Base-by-base conservation (phyloP, 2,113 vertebrate genomes). In the Paratilapia polleni region DNA sequence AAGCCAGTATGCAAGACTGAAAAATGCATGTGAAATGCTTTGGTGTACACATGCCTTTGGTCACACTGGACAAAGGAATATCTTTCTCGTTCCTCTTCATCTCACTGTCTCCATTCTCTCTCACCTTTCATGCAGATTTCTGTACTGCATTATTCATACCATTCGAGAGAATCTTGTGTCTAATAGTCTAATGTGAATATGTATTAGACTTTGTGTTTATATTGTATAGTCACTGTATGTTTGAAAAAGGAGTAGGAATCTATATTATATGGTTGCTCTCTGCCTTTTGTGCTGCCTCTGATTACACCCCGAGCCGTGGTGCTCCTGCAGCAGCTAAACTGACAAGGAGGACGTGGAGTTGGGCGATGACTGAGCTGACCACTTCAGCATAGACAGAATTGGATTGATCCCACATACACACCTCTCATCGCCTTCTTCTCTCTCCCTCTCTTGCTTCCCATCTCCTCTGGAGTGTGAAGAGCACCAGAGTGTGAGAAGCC, bases 321-420 rank as follows among this genome's bases (percentile, higher is more conserved):
- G 86, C 81, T 84, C 86, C 83, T 68, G 84, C 80, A 26, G 89
- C 80, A 61, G 75, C 84, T 52, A 66, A 74, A 57, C 36, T 5
- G 77, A 88, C 20, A 75, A 87, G 94, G 96, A 96, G 96, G 93
- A 97, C 96, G 93, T 93, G 96, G 96, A 96, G 96, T 94, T 94
- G 95, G 94, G 96, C 96, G 96, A 97, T 96, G 96, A 97, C 94
- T 93, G 96, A 96, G 97, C 97, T 96, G 97, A 97, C 97, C 97
- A 97, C 97, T 97, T 97, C 96, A 97, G 68, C 94, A 86, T 90
- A 94, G 96, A 96, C 95, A 95, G 97, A 97, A 97, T 96, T 94
- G 97, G 94, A 89, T 76, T 64, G 36, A 85, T 49, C 96, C 94
- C 96, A 91, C 95, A 94, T 86, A 78, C 92, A 24, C 77, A 61